Base-by-base conservation (phyloP, 2,888 invertebrate genomes). In the Stenolophus ochropezus region DNA sequence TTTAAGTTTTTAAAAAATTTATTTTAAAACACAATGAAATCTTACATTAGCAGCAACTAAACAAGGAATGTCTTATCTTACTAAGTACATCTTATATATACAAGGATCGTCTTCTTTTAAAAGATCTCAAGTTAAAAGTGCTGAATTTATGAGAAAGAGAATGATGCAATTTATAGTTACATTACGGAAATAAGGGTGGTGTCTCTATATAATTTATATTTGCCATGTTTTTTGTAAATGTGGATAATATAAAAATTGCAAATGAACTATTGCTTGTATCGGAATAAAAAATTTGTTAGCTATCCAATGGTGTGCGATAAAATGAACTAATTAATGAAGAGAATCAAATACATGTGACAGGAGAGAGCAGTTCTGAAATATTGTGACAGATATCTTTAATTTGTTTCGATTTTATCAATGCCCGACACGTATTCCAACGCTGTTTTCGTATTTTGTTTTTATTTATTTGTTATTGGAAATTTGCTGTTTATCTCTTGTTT, bases 321-420 rank as follows among this genome's bases (percentile, higher is more conserved):
- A 85, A 84, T 84, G 83, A 82, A 83, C 83, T 85, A 85, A 85
- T 85, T 85, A 85, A 85, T 85, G 85, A 84, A 85, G 85, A 84
- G 84, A 85, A 85, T 85, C 85, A 85, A 85, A 85, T 85, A 85
- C 85, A 84, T 84, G 83, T 82, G 83, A 83, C 83, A 79, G 79
- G 23, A 23, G 8, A 51, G 47, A 69, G 53, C 71, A 42, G 23
- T 27, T 49, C 2, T 79, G 71, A 79, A 79, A 71, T 79, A 79
- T 79, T 79, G 49, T 81, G 81, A 81, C 81, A 47, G 53, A 81
- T 81, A 58, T 81, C 81, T 81, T 81, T 74, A 81, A 81, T 81
- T 81, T 81, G 81, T 81, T 81, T 58, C n/a, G 73, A 73, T 81
- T 81, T 73, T 81, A 81, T 81, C 80, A 33, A 47, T 47, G 47